A percentile compares a stretch with the other conserved stretches of the same genome.
phyloP scores from a whole-genome alignment of 2,888 invertebrate genomes.

The Liposcelis brunnea region DNA sequence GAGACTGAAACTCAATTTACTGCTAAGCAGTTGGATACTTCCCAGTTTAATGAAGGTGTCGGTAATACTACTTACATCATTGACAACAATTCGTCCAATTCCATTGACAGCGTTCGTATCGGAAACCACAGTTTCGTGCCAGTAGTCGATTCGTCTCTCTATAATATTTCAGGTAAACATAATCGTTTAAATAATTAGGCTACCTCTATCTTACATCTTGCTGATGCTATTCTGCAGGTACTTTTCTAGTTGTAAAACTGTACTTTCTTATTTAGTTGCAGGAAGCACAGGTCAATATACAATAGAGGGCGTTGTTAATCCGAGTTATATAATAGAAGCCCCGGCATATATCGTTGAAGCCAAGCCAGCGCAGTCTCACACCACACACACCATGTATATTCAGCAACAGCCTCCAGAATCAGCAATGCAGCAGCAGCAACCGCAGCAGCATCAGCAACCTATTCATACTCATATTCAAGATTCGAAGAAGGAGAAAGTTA shows the following conservation, averaged over 20 bases:
- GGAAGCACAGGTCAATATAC: slow-evolving; percentile 6
- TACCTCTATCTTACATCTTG: not conserved
- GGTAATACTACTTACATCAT: slow-evolving; percentile 6
- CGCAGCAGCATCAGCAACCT: not conserved
- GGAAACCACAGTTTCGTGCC: slow-evolving; percentile 7
- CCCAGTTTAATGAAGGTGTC: slow-evolving; percentile 8
- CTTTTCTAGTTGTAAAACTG: not conserved
- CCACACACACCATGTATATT: not conserved
- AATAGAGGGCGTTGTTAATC: slow-evolving; percentile 6
- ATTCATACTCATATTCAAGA: not conserved
- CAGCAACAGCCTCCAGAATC: not conserved
- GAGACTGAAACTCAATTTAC: slow-evolving; percentile 4
- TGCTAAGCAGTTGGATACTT: slow-evolving; percentile 2
- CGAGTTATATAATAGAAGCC: slow-evolving; percentile 2
- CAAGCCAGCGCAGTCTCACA: slow-evolving; percentile 1
- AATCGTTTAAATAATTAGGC: too few species aligned
- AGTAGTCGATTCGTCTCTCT: slow-evolving; percentile 6
- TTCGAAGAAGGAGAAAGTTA: too few species aligned
- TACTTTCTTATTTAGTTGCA: slow-evolving; percentile 5
- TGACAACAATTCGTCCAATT: slow-evolving; percentile 5
- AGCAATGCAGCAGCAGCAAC: not conserved
- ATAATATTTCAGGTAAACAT: slow-evolving; percentile 5
- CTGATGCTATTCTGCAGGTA: not conserved
- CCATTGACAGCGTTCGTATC: slow-evolving; percentile 4
- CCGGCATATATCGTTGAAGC: slow-evolving; percentile 5